Evolutionary conservation across 2,888 invertebrate genomes (phyloP), one percentile per base, ranked within the genome.

Genomic region (Neoitamus cyanurus): DNA sequence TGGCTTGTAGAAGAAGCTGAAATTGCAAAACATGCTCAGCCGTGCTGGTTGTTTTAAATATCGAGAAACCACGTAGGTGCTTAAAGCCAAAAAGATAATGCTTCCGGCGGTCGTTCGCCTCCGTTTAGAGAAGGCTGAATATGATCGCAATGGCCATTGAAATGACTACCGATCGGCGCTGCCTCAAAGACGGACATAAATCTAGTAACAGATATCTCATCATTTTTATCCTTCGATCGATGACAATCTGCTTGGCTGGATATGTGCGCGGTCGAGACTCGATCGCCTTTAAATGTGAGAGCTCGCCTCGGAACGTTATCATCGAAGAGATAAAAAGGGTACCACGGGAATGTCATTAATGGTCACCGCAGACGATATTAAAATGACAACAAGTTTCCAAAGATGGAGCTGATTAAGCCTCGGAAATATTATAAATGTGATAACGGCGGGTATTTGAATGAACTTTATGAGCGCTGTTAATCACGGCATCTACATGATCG

Each of bases 131-230:
- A 58, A 20, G 58, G 9, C 58, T 58, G 58, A 58, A 58, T 58
- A 58, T 58, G 58, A 58, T 58, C 58, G 70, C 70, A 34, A 70
- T 34, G 15, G n/a, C 75, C 75, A 75, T 75, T 75, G 75, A 75
- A 75, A 75, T 75, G 36, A 75, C 75, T 75, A 34, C 36, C 78
- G 48, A 80, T 82, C 85, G 85, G 85, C 46, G 58, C 34, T 46
- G 75, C 25, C 42, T 84, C 85, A 85, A 85, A 85, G 85, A 42
- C 69, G 42, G 82, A 84, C 77, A 84, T 85, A 84, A 85, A 85
- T 84, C 84, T 82, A 84, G 82, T 68, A 84, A 82, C 80, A 85
- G 85, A 85, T 85, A 72, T 84, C 84, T 82, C 85, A 85, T 85
- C 85, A 85, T 85, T 83, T 85, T 85, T 78, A 83, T 85, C 78